Evolutionary conservation across 2,797 vertebrate genomes (phyloP).

Genomic region (Lithobates pipiens): DNA sequence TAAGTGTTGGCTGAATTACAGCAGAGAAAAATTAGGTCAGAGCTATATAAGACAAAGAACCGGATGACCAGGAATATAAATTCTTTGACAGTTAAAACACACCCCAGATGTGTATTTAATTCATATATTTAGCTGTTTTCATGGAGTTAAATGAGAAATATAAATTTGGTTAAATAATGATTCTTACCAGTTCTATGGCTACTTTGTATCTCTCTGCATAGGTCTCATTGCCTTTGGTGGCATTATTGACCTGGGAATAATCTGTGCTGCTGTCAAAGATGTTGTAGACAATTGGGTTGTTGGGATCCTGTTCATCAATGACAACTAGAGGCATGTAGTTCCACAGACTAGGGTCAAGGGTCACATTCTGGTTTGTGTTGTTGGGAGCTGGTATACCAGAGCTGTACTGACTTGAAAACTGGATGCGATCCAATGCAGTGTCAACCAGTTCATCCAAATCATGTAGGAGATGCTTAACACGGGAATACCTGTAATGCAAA

Average conservation of each 20-base stretch:
- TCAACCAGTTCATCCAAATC: constrained; percentile 78
- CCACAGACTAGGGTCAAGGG: constrained; percentile 71
- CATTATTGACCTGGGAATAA: neutral
- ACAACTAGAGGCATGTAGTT: constrained; percentile 77
- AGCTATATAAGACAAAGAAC: no score
- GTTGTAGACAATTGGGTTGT: constrained; percentile 69
- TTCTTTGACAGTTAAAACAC: no score
- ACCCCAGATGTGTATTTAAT: no score
- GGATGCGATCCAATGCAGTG: constrained; percentile 72
- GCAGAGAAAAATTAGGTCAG: no score
- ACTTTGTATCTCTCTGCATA: constrained; percentile 74
- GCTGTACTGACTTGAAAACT: constrained; percentile 57
- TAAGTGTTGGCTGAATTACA: no score
- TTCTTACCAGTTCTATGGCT: constrained; percentile 78
- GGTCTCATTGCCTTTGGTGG: neutral
- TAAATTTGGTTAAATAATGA: neutral
- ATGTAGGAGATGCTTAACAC: constrained; percentile 71
- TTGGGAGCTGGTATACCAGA: no score
- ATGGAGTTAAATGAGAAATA: neutral
- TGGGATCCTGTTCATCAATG: constrained; percentile 72
- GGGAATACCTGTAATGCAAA: constrained; percentile 72
- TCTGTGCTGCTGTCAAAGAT: constrained; percentile 68
- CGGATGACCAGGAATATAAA: no score
- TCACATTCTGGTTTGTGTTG: constrained; percentile 29
- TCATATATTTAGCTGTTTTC: no score